Evolutionary conservation across 2,888 invertebrate species (phyloP).

Genomic region (Tubulanus polymorphus): DNA sequence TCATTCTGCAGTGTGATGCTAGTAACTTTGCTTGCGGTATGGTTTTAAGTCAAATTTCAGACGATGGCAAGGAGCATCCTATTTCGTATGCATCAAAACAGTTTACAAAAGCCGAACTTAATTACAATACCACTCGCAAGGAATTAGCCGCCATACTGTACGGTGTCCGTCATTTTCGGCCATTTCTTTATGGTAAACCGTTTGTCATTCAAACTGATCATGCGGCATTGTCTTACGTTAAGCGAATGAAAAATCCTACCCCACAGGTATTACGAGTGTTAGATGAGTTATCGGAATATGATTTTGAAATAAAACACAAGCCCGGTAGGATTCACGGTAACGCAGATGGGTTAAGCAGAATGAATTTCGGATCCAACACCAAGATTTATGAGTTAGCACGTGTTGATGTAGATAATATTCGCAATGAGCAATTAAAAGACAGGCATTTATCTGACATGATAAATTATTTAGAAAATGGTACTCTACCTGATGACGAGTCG

Average conservation of each 20-base stretch:
- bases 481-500: no score
- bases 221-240: slow-evolving; percentile 14
- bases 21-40: slow-evolving; percentile 17
- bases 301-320: slow-evolving; percentile 14
- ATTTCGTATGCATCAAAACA: slow-evolving; percentile 7
- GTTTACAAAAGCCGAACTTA: slow-evolving; percentile 14
- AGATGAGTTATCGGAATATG: slow-evolving; percentile 12
- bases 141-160: slow-evolving; percentile 23
- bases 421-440: no score
- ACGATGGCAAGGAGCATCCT: neutral
- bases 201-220: slow-evolving; percentile 24
- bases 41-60: slow-evolving; percentile 15
- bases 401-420: no score
- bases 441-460: no score
- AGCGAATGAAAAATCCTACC: slow-evolving; percentile 9
- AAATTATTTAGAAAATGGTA: no score
- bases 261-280: slow-evolving; percentile 18
- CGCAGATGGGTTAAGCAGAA: neutral
- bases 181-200: slow-evolving; percentile 15
- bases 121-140: slow-evolving; percentile 17
- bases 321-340: slow-evolving; percentile 5
- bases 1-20: slow-evolving; percentile 22
- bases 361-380: no score
- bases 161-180: slow-evolving; percentile 18
- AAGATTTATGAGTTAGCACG: no score